Evolutionary conservation across 1,140 invertebrate genomes (phyloP), one percentile per base, ranked within the genome.

Genomic region (Sycobia sp.): DNA sequence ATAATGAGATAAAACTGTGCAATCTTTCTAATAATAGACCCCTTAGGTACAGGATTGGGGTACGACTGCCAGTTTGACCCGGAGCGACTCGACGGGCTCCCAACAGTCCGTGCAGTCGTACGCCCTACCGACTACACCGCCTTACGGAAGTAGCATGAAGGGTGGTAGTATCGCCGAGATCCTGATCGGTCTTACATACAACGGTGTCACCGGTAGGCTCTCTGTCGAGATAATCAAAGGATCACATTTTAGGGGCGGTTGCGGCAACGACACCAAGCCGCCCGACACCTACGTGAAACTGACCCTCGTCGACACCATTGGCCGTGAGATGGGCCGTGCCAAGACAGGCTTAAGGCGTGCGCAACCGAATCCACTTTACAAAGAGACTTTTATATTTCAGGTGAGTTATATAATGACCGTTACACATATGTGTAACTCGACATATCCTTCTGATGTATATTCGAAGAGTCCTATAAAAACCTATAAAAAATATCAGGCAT

Each of bases 371-470:
- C 95, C 95, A 39, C 86, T 96, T 9, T 97, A 95, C 75, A 96
- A 97, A 77, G 95, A 97, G 82, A 94, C 94, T 1, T 97, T 97
- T 79, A 90, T 96, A 79, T 97, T 97, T 84, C 95, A 96, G 85
- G 92, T 92, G 82, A 78, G 74, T 16, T 14, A 32, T n/a, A n/a
- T n/a, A n/a, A n/a, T n/a, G n/a, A n/a, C n/a, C n/a, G n/a, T n/a
- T n/a, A n/a, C n/a, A n/a, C n/a, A n/a, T n/a, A n/a, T n/a, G n/a
- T n/a, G n/a, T n/a, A n/a, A n/a, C n/a, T n/a, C n/a, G n/a, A n/a
- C n/a, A n/a, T n/a, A n/a, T n/a, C n/a, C n/a, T n/a, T n/a, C n/a
- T n/a, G n/a, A n/a, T n/a, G n/a, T n/a, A n/a, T n/a, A n/a, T n/a
- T n/a, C n/a, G n/a, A n/a, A n/a, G n/a, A n/a, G n/a, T n/a, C n/a